phyloP scores from a whole-genome alignment of 2,797 vertebrate species.

The Malacoraja senta region DNA sequence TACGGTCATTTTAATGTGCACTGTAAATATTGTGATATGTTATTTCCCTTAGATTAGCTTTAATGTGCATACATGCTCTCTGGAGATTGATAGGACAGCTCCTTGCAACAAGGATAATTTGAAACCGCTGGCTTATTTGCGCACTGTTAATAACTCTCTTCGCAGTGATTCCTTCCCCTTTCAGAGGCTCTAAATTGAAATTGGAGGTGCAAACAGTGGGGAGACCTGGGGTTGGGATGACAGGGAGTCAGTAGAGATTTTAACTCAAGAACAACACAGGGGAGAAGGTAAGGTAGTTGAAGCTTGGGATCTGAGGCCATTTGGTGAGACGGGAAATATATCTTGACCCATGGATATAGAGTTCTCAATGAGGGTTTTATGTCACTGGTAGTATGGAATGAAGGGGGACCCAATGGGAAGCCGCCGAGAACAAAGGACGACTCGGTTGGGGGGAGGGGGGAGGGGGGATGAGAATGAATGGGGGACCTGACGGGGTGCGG shows the following conservation, averaged over 20 bases:
- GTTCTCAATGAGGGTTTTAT: background rate
- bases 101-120: background rate
- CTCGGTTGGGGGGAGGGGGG: no score
- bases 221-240: no score
- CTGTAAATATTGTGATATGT: background rate
- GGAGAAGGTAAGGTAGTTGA: background rate
- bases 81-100: background rate
- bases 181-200: no score
- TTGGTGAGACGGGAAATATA: background rate
- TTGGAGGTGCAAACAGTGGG: no score
- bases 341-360: background rate
- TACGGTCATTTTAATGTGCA: background rate
- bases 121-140: background rate
- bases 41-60: slow-evolving; percentile 1
- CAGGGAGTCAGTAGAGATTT: no score
- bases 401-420: no score
- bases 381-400: no score
- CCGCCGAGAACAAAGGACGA: no score
- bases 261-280: no score
- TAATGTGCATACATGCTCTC: background rate
- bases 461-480: no score
- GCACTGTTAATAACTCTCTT: background rate
- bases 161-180: background rate
- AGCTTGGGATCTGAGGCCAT: background rate
- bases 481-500: no score